A percentile compares a stretch with the other conserved stretches of the same genome.
These are phyloP conservation scores for Pomatostomus ruficeps DNA, from an alignment of 2,113 vertebrate genomes.

Conservation along the genomic window DNA sequence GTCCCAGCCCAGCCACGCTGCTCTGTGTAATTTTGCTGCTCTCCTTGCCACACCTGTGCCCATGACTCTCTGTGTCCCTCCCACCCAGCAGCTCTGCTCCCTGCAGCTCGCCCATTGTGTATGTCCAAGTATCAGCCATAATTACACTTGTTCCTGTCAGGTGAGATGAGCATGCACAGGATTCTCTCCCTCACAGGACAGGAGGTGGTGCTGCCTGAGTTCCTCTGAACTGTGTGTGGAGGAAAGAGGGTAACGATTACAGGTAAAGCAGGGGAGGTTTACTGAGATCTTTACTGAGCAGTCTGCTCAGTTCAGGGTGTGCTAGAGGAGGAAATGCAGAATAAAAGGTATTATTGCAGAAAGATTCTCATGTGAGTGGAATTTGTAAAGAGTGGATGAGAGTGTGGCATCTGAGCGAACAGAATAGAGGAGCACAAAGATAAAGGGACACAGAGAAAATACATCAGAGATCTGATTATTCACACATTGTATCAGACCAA, in stretches of 20 bases:
- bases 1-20: background rate
- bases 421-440: background rate
- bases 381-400: background rate
- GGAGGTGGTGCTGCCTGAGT: background rate
- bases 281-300: background rate
- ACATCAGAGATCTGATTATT: background rate
- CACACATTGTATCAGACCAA: background rate
- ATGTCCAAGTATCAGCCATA: background rate
- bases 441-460: background rate
- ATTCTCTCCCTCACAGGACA: background rate
- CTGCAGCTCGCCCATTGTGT: background rate
- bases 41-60: background rate
- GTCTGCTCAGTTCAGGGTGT: background rate
- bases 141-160: background rate
- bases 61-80: background rate
- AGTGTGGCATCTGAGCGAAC: background rate
- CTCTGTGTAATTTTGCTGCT: background rate
- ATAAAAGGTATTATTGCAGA: background rate
- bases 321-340: background rate
- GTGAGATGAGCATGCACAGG: background rate
- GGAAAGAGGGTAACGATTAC: background rate
- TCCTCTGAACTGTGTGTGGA: fast-evolving
- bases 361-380: background rate
- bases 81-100: background rate
- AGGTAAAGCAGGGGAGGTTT: background rate